These are phyloP conservation scores for Noctua fimbriata DNA, from an alignment of 2,888 invertebrate genomes.

Conservation along the genomic window DNA sequence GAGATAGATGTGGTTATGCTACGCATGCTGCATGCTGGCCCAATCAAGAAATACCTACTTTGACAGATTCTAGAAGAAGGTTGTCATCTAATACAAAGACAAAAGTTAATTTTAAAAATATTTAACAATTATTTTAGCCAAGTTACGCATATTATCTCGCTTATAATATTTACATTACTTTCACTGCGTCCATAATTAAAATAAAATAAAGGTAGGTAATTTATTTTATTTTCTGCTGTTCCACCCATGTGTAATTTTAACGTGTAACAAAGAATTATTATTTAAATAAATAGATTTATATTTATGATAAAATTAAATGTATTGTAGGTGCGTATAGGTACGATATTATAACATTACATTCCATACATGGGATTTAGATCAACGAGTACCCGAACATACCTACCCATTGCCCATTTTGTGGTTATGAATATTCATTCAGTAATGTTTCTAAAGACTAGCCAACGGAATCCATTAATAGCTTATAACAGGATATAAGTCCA, in stretches of 20 bases:
- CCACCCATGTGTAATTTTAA: conserved; percentile 1
- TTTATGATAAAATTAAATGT: not conserved
- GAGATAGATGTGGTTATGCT: not conserved
- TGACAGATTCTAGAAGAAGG: not conserved
- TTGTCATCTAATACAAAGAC: not conserved
- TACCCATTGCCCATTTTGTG: no score
- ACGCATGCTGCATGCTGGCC: not conserved
- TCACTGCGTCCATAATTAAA: conserved; percentile 52
- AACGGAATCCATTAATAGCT: not conserved
- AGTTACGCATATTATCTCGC: conserved; percentile 32
- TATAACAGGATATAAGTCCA: not conserved
- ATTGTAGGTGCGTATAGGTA: no score
- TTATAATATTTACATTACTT: conserved; percentile 49
- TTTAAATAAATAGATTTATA: not conserved
- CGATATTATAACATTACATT: not conserved
- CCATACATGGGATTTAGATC: not conserved
- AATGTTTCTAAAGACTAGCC: not conserved
- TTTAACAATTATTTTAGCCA: conserved; percentile 6
- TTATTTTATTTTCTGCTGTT: conserved; percentile 41
- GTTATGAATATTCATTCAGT: no score
- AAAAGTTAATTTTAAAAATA: not conserved
- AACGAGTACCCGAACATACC: not conserved
- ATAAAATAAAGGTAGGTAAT: conserved; percentile 54
- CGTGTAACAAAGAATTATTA: conserved; percentile 3
- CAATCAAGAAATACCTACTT: not conserved